Conservation (phyloP, 2,888 invertebrate genomes). For the Melieria omissa region DNA sequence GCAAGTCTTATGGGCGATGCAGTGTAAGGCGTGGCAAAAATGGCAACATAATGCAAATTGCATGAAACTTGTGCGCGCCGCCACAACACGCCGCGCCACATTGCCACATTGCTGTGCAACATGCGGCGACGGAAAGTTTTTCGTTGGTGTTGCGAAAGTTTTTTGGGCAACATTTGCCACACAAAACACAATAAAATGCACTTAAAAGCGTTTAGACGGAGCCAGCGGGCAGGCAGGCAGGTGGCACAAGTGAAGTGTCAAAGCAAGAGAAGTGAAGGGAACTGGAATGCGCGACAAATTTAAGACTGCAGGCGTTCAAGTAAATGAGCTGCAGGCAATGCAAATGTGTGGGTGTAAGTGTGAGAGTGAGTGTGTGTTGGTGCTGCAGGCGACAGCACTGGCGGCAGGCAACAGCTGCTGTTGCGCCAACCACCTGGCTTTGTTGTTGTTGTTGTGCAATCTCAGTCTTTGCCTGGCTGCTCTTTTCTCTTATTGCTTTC, state of each 20-base stretch:
- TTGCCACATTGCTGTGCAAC: constrained; percentile 22
- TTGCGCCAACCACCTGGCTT: too few species aligned
- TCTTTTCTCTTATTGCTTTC: too few species aligned
- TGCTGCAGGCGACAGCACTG: constrained; percentile 9
- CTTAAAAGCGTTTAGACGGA: constrained; percentile 30
- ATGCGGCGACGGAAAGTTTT: constrained; percentile 7
- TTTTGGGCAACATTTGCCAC: constrained; percentile 15
- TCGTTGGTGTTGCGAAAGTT: constrained; percentile 28
- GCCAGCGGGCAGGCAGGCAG: constrained; percentile 3
- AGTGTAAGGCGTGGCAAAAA: constrained; percentile 6
- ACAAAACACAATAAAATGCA: constrained; percentile 21
- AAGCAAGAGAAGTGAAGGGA: too few species aligned
- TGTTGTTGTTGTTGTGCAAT: too few species aligned
- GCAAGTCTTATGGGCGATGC: too few species aligned
- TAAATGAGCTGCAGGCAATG: too few species aligned
- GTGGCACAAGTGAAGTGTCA: neutral
- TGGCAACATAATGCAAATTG: constrained; percentile 34
- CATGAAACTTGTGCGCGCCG: constrained; percentile 24
- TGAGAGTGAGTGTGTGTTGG: constrained; percentile 16
- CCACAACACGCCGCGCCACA: constrained; percentile 12
- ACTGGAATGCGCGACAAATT: too few species aligned
- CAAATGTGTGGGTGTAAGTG: neutral
- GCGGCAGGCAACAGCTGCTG: too few species aligned
- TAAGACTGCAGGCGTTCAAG: too few species aligned
- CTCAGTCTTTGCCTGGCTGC: too few species aligned